Conservation (phyloP, 2,888 invertebrate genomes). For the Troilus luridus region DNA sequence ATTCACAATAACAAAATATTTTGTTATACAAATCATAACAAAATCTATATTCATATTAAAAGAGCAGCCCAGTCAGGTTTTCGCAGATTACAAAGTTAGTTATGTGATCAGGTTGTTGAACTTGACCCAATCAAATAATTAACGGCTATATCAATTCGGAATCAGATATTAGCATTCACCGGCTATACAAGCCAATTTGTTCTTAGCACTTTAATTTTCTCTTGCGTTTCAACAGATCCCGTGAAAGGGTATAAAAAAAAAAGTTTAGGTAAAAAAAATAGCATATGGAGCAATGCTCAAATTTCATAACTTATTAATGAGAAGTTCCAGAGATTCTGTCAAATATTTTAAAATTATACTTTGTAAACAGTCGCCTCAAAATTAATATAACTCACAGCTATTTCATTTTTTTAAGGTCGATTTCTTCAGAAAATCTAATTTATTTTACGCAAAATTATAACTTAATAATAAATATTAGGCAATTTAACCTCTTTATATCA, state of each 20-base stretch:
- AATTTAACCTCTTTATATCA: too few species aligned
- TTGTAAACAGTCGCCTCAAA: neutral
- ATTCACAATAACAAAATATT: neutral
- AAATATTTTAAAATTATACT: neutral
- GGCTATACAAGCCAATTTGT: conserved; percentile 21
- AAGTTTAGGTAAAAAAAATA: neutral
- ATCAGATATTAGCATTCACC: neutral
- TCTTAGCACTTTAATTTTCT: neutral
- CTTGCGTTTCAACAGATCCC: neutral
- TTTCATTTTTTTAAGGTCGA: neutral
- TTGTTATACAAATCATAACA: too few species aligned
- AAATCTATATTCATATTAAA: neutral
- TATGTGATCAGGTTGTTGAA: neutral
- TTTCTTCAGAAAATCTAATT: too few species aligned
- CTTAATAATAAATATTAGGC: too few species aligned
- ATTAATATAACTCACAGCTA: neutral
- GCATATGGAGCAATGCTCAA: neutral
- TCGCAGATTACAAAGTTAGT: neutral
- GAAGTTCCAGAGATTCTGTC: neutral
- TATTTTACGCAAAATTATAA: too few species aligned
- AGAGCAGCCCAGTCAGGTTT: neutral
- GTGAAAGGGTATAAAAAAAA: neutral
- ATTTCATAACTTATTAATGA: conserved; percentile 19
- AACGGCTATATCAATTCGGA: neutral
- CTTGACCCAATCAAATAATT: neutral